phyloP scores from a whole-genome alignment of 2,113 vertebrate species.

The Rhea pennata region DNA sequence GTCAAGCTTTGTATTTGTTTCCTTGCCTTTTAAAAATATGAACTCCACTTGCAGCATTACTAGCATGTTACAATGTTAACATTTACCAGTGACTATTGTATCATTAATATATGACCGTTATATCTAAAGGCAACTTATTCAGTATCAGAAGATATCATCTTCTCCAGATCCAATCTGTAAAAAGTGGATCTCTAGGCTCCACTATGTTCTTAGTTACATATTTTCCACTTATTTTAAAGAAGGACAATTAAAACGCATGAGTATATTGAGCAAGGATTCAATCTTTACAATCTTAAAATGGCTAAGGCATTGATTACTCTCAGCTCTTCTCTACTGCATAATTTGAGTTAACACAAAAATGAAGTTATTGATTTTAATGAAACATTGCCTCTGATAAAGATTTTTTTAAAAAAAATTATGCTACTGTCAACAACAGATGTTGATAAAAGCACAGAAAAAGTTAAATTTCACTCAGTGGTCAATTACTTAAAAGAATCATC shows the following conservation, averaged over 20 bases:
- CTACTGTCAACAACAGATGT: background rate
- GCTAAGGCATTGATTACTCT: background rate
- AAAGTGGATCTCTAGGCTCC: background rate
- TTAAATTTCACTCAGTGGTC: background rate
- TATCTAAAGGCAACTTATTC: background rate
- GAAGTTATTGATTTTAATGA: background rate
- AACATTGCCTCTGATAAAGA: background rate
- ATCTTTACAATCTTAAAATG: background rate
- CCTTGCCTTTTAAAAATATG: background rate
- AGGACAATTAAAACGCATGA: background rate
- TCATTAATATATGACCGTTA: background rate
- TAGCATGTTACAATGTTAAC: background rate
- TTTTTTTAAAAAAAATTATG: background rate
- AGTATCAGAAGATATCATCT: background rate
- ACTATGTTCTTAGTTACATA: background rate
- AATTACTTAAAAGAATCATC: background rate
- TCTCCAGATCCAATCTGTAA: background rate
- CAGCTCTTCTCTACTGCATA: background rate
- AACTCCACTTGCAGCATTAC: background rate
- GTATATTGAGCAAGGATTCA: background rate
- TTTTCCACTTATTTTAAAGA: background rate
- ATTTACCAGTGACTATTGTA: background rate
- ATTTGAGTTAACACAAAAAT: background rate
- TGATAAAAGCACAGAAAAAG: background rate
- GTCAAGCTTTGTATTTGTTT: background rate